Evolutionary conservation across 2,113 vertebrate species (phyloP).

Genomic region (Coryphaenoides rupestris): DNA sequence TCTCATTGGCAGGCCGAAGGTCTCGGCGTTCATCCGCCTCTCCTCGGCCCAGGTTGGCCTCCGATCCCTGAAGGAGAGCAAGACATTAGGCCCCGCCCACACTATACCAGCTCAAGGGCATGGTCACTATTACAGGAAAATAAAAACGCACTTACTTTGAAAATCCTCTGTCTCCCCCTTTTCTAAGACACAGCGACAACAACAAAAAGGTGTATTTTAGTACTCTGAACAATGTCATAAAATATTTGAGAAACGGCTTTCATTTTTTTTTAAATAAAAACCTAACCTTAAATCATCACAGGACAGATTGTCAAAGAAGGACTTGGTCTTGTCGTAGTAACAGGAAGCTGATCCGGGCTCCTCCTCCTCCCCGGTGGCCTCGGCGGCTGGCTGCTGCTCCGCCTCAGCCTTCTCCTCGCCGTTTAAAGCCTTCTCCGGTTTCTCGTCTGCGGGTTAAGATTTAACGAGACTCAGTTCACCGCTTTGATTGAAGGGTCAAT

Average conservation of each 20-base stretch:
- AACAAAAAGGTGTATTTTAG: neutral
- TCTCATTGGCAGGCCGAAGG: slow-evolving; percentile 91
- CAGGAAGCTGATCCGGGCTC: slow-evolving; percentile 82
- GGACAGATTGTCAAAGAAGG: slow-evolving; percentile 98
- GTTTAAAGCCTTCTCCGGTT: slow-evolving; percentile 86
- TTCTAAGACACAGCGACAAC: slow-evolving; percentile 43
- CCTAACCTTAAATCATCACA: slow-evolving; percentile 88
- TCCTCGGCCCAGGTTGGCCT: slow-evolving; percentile 96
- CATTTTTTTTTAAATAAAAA: too few relatives aligned
- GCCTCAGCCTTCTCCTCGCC: slow-evolving; percentile 86
- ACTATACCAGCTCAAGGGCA: too few relatives aligned
- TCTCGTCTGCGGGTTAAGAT: slow-evolving; percentile 76
- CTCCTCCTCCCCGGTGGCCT: slow-evolving; percentile 86
- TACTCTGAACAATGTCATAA: neutral
- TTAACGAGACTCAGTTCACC: neutral
- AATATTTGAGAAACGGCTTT: too few relatives aligned
- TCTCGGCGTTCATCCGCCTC: slow-evolving; percentile 91
- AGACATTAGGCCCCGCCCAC: neutral
- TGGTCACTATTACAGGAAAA: neutral
- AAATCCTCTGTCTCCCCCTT: slow-evolving; percentile 53
- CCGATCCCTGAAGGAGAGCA: slow-evolving; percentile 76
- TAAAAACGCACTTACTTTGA: slow-evolving; percentile 39
- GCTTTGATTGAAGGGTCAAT: too few relatives aligned
- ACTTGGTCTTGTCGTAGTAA: slow-evolving; percentile 98
- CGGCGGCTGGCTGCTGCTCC: slow-evolving; percentile 67